These are phyloP conservation scores for Polyommatus iphigenia DNA, from an alignment of 2,888 invertebrate species.

Conservation along the genomic window DNA sequence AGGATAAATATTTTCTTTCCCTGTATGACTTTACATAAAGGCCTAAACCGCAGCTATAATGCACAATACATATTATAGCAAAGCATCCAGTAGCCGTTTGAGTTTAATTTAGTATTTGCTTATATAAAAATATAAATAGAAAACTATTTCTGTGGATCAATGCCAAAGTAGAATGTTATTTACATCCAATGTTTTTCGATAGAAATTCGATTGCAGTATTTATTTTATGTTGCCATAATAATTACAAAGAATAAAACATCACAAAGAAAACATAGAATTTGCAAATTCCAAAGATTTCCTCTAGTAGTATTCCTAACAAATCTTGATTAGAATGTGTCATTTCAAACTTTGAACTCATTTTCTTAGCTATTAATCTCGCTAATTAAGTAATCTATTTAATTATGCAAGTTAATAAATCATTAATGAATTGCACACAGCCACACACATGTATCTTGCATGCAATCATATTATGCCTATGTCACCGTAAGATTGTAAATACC, in stretches of 20 bases:
- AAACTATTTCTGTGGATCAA: slow-evolving; percentile 31
- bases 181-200: neutral
- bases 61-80: neutral
- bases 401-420: slow-evolving; percentile 13
- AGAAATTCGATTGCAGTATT: neutral
- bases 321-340: neutral
- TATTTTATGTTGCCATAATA: neutral
- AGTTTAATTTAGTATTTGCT: slow-evolving; percentile 14
- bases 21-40: neutral
- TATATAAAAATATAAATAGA: slow-evolving; percentile 30
- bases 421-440: neutral
- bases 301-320: neutral
- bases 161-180: slow-evolving; percentile 15
- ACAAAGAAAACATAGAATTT: neutral
- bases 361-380: neutral
- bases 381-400: neutral
- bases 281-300: neutral
- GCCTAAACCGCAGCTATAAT: too few species aligned
- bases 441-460: neutral
- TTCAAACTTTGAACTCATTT: slow-evolving; percentile 17
- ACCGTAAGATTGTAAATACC: too few species aligned
- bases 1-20: neutral
- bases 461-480: neutral
- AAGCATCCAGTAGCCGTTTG: neutral
- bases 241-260: neutral